Conservation (phyloP, 2,113 vertebrate species). For the Rhabdomys dilectus region DNA sequence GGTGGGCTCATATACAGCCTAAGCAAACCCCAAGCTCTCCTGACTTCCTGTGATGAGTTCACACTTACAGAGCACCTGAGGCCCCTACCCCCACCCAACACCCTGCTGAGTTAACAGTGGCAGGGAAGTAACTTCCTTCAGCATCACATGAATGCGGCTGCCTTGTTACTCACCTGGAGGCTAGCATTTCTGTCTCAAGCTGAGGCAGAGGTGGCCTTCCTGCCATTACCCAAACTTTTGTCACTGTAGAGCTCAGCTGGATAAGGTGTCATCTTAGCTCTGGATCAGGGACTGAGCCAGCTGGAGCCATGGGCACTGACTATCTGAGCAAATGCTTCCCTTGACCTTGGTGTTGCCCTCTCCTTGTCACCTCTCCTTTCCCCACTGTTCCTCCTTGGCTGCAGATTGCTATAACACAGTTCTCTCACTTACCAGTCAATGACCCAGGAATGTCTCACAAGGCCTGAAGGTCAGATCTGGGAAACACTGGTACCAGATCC, state of each 20-base stretch:
- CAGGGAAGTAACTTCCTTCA: no score
- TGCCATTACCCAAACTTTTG: neutral
- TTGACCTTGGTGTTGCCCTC: neutral
- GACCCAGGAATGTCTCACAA: no score
- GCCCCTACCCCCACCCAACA: neutral
- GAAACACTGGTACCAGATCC: neutral
- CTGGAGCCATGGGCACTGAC: accelerated
- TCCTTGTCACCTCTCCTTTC: no score
- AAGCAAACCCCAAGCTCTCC: neutral
- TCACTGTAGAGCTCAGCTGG: neutral
- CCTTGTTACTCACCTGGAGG: neutral
- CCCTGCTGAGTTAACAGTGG: neutral
- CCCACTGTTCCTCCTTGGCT: no score
- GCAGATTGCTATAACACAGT: neutral
- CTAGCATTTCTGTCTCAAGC: neutral
- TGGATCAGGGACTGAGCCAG: neutral
- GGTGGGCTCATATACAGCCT: constrained; percentile 14
- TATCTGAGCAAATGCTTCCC: accelerated
- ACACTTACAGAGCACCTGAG: constrained; percentile 2
- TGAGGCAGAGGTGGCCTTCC: neutral
- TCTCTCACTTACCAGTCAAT: neutral
- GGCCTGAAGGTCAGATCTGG: neutral
- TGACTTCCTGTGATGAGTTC: neutral
- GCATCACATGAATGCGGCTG: no score
- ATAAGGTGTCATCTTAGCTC: neutral